These are phyloP conservation scores for Thysanoteuthis rhombus DNA, from an alignment of 2,888 invertebrate species.

Conservation along the genomic window DNA sequence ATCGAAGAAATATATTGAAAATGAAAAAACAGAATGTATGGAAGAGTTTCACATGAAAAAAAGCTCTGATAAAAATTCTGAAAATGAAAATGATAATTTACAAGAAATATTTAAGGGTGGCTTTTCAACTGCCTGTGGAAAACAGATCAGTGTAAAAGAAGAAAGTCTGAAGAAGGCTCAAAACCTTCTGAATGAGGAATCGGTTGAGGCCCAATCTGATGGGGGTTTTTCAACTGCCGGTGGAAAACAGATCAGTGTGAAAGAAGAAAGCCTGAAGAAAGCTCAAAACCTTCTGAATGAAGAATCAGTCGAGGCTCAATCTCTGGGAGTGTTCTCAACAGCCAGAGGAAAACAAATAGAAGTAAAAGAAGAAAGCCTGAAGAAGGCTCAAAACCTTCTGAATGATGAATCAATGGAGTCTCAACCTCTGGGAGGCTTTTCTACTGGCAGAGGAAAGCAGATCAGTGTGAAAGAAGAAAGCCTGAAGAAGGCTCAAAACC, in stretches of 20 bases:
- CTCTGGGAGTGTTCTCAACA: not conserved
- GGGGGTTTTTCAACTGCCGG: not conserved
- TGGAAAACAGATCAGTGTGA: not conserved
- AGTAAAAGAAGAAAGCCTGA: slow-evolving; percentile 13
- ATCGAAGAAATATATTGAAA: too few relatives aligned
- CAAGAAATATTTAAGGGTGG: not conserved
- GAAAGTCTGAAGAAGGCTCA: not conserved
- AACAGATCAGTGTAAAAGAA: slow-evolving; percentile 14
- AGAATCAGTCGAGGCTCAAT: not conserved
- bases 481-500: not conserved
- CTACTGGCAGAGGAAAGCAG: not conserved
- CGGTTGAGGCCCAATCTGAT: not conserved
- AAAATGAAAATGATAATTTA: not conserved
- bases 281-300: not conserved
- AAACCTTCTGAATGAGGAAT: not conserved
- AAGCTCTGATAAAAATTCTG: not conserved
- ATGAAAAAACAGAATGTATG: not conserved
- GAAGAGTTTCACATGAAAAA: not conserved
- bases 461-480: not conserved
- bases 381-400: not conserved
- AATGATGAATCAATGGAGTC: not conserved
- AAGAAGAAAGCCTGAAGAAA: slow-evolving; percentile 1
- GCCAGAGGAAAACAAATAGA: not conserved
- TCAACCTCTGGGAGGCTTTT: not conserved
- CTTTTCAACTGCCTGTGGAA: not conserved